Evolutionary conservation across 2,888 invertebrate genomes (phyloP).

Genomic region (Clostera curtula): DNA sequence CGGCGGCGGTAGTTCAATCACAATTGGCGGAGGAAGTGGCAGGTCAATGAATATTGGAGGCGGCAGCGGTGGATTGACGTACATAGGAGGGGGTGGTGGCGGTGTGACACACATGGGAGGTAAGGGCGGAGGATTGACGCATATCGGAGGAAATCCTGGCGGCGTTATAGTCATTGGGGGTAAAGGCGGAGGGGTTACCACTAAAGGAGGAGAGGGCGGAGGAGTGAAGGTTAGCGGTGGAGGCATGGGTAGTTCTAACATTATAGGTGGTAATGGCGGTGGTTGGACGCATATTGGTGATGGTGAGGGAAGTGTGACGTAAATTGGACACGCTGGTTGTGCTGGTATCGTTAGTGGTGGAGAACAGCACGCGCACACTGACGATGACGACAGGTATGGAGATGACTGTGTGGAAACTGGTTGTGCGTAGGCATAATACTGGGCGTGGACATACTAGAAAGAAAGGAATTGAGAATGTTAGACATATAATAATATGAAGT

Average conservation of each 20-base stretch:
- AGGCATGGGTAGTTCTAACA: slow-evolving; percentile 39
- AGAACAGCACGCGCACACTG: slow-evolving; percentile 21
- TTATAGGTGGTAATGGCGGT: slow-evolving; percentile 38
- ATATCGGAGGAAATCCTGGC: slow-evolving; percentile 42
- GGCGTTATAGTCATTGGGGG: slow-evolving; percentile 46
- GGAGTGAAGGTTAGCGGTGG: slow-evolving; percentile 45
- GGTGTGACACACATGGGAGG: slow-evolving; percentile 47
- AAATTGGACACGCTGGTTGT: slow-evolving; percentile 39
- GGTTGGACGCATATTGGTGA: slow-evolving; percentile 39
- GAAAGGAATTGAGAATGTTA: slow-evolving; percentile 6
- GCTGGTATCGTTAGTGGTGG: slow-evolving; percentile 30
- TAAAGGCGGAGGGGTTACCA: slow-evolving; percentile 36
- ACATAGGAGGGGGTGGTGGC: slow-evolving; percentile 45
- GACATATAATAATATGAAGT: slow-evolving; percentile 1
- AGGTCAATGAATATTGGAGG: slow-evolving; percentile 42
- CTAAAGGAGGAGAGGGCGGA: slow-evolving; percentile 38
- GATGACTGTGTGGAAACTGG: slow-evolving; percentile 8
- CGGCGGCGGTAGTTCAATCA: slow-evolving; percentile 51
- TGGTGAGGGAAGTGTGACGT: slow-evolving; percentile 47
- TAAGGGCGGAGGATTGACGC: slow-evolving; percentile 44
- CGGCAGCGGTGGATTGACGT: slow-evolving; percentile 41
- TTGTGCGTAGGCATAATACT: slow-evolving; percentile 37
- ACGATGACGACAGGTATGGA: slow-evolving; percentile 20
- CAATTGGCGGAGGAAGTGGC: slow-evolving; percentile 46
- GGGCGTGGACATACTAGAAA: slow-evolving; percentile 41